Evolutionary conservation across 2,888 invertebrate species (phyloP).

Genomic region (Portevinia maculata): DNA sequence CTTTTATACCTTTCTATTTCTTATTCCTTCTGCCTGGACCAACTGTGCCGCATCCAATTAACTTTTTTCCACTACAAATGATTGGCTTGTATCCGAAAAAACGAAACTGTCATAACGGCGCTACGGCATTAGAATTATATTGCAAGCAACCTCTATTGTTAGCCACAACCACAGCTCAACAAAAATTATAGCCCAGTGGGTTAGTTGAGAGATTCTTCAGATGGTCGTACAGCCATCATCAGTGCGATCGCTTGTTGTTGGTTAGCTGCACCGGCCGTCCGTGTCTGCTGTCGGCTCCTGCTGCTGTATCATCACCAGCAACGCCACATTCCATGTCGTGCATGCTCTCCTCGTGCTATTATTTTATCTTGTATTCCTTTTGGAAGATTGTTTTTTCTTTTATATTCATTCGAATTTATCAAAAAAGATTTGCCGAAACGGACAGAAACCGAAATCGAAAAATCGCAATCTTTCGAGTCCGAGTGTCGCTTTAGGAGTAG

Average conservation of each 20-base stretch:
- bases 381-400: slow-evolving; percentile 17
- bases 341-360: slow-evolving; percentile 55
- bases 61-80: slow-evolving; percentile 50
- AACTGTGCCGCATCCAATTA: slow-evolving; percentile 73
- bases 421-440: slow-evolving; percentile 66
- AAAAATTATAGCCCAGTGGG: slow-evolving; percentile 67
- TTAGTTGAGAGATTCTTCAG: slow-evolving; percentile 49
- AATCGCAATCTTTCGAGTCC: slow-evolving; percentile 43
- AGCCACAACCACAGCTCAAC: slow-evolving; percentile 65
- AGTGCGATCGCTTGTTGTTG: too few relatives aligned
- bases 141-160: slow-evolving; percentile 62
- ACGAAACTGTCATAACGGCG: slow-evolving; percentile 72
- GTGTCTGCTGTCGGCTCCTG: slow-evolving; percentile 33
- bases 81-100: slow-evolving; percentile 29
- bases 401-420: slow-evolving; percentile 58
- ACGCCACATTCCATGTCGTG: slow-evolving; percentile 64
- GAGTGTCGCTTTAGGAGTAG: slow-evolving; percentile 1
- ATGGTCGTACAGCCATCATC: slow-evolving; percentile 33
- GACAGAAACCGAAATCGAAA: slow-evolving; percentile 64
- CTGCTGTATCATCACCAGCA: slow-evolving; percentile 57
- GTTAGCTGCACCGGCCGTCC: slow-evolving; percentile 11
- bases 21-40: slow-evolving; percentile 30
- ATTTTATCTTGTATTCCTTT: slow-evolving; percentile 46
- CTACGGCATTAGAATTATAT: slow-evolving; percentile 69
- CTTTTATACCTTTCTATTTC: slow-evolving; percentile 23